A percentile compares a stretch with the other conserved stretches of the same genome.
Conservation (phyloP, 2,797 vertebrate species). For the Spheniscus humboldti region DNA sequence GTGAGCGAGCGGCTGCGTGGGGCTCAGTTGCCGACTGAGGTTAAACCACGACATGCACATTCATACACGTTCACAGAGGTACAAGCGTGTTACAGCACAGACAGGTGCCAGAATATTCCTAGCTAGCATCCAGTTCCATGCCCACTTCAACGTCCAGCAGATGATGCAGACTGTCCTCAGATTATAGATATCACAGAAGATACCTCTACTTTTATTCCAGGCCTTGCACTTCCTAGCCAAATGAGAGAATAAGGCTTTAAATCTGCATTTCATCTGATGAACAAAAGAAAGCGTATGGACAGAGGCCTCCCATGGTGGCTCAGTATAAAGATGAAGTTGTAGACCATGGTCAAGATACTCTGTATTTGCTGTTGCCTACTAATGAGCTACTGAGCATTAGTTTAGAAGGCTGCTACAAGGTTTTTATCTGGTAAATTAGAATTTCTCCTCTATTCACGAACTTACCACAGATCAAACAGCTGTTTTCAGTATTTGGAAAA, state of each 20-base stretch:
- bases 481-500: background rate
- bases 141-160: background rate
- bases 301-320: background rate
- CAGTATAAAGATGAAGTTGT: background rate
- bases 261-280: background rate
- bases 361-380: background rate
- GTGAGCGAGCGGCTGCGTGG: too few relatives aligned
- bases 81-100: background rate
- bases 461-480: background rate
- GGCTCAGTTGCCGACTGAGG: too few relatives aligned
- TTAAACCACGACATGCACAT: background rate
- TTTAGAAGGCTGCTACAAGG: background rate
- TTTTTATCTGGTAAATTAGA: background rate
- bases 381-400: background rate
- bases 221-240: background rate
- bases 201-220: background rate
- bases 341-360: background rate
- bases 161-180: background rate
- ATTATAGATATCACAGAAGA: background rate
- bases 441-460: background rate
- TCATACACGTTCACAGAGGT: background rate
- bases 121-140: background rate
- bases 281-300: accelerated
- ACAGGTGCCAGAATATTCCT: background rate
- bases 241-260: background rate